Percentiles rank a stretch among this genome's conserved stretches.
These are phyloP conservation scores for Leptoclinus maculatus DNA, from an alignment of 2,797 vertebrate genomes.

Conservation along the genomic window DNA sequence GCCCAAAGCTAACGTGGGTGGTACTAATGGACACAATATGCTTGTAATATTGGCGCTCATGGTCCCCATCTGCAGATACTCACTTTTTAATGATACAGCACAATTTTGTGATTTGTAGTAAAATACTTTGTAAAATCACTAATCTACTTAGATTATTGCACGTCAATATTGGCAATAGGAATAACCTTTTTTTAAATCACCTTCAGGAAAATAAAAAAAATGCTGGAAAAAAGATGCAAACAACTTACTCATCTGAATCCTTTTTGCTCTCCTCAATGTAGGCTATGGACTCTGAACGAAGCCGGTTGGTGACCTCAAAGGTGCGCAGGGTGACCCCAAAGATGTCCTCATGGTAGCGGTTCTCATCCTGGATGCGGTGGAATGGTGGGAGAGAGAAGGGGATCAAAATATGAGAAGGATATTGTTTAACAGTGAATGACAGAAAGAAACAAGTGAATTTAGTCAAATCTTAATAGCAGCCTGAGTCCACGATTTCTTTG, in stretches of 20 bases:
- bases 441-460: not conserved
- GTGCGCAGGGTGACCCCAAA: conserved; percentile 98
- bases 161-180: not conserved
- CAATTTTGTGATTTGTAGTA: not conserved
- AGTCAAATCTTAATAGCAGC: not conserved
- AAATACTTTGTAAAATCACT: not conserved
- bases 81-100: not conserved
- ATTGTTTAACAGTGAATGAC: not conserved
- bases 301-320: conserved; percentile 97
- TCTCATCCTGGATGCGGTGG: conserved; percentile 89
- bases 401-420: not conserved
- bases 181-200: not conserved
- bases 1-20: not conserved
- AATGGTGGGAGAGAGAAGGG: not conserved
- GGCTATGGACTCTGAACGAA: conserved; percentile 98
- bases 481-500: not conserved
- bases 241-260: conserved; percentile 93
- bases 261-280: conserved; percentile 99
- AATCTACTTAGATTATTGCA: not conserved
- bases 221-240: not conserved
- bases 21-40: not conserved
- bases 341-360: conserved; percentile 98
- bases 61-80: not conserved
- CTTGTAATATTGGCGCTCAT: not conserved
- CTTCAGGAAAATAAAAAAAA: not conserved